Base-by-base conservation (phyloP, 2,797 vertebrate species). In the Macrochelys suwanniensis region DNA sequence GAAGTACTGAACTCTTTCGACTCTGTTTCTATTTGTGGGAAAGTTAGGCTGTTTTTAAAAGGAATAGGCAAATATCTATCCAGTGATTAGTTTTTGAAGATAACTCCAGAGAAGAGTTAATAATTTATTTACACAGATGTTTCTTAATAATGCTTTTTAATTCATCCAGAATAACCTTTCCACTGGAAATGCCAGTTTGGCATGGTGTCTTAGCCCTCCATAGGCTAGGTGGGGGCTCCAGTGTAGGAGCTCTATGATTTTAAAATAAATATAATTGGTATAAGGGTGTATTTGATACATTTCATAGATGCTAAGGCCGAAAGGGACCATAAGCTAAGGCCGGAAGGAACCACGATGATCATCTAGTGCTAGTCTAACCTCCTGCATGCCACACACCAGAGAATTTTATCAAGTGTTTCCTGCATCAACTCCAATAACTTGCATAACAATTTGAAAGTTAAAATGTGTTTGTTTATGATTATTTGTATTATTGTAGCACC, bases 341-440 rank as follows among this genome's bases (percentile, higher is more conserved):
- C 77, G 90, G 94, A 94, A 42, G 56, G 1, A 9, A n/a, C 31
- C 9, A 53, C 68, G 37, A 33, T 65, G 47, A 28, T 93, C 2
- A 74, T 85, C 51, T 90, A 59, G 88, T 77, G 83, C 51, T 90
- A 59, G 88, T 77, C 19, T 79, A 65, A 77, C 56, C 2, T 85
- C 93, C 68, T 81, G n/a, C 47, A 54, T 88, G 45, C 12, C 33
- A 76, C 33, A 90, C 25, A 26, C n/a, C 71, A 51, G 5, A 80
- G 71, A 9, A 21, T 96, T 96, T 96, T 9, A 25, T 89, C 0
- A 77, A 3, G 59, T 80, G n/a, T 85, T 88, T 33, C 88, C 84
- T 93, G 15, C 2, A 10, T 92, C 51, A 78, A 47, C 26, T 19
- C 50, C 85, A 65, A 45, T 0, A 0, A 4, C 25, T 84, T 96